Base-by-base conservation (phyloP, 2,888 invertebrate genomes). In the Drymonia ruficornis region DNA sequence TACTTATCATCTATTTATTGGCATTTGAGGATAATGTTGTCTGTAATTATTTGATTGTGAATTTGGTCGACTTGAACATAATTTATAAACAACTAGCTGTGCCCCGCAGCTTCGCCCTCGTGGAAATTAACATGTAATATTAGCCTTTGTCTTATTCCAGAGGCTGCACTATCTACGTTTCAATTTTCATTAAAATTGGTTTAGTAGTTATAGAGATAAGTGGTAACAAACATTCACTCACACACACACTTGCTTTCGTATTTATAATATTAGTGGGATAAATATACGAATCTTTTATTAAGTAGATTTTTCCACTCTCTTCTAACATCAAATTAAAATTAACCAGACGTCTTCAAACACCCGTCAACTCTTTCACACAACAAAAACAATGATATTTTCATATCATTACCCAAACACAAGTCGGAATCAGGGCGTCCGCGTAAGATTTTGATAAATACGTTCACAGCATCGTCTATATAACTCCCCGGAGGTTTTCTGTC, bases 401-500 rank as follows among this genome's bases (percentile, higher is more conserved):
- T 59, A 61, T 62, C 60, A 65, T 59, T 65, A 61, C 49, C 45
- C 53, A 60, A 61, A 57, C 50, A 65, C 54, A 49, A 53, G 34
- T 56, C 42, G 16, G 50, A 67, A 72, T 63, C 63, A 63, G 54
- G 31, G 36, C 45, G 59, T 48, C 55, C 29, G 52, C 42, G 56
- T 57, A 52, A 59, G 64, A 61, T 73, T 63, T 69, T 73, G 74
- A 77, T 77, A 72, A 72, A 77, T 72, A 71, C 64, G 62, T 67
- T 66, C 61, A 58, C 61, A 61, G 58, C 56, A 50, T 38, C 63
- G 47, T 65, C 64, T 61, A 65, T 68, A 68, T 66, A 62, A 70
- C 62, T 65, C 71, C 50, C 71, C 63, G 77, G 82, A 81, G 81
- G 82, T 80, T 83, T 81, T 85, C 82, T 79, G 88, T 86, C 88